phyloP scores from a whole-genome alignment of 1,140 invertebrate species.

The Diorhabda carinulata region DNA sequence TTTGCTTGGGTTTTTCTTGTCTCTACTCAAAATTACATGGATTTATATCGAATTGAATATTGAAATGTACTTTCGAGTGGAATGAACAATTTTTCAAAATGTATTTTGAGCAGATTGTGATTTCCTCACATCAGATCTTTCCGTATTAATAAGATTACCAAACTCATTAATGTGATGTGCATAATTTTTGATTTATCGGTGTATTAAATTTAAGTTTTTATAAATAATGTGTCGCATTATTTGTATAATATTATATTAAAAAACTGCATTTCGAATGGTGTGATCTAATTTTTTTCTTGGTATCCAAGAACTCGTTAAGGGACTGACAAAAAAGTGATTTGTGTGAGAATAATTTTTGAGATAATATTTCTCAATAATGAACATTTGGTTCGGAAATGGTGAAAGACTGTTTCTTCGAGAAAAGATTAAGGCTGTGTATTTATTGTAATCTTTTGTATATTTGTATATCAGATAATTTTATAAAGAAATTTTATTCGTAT shows the following conservation, averaged over 20 bases:
- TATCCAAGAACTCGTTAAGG: neutral
- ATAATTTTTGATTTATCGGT: neutral
- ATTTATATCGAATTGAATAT: neutral
- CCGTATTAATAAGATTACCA: neutral
- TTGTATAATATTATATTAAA: neutral
- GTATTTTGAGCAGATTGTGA: neutral
- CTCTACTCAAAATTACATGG: neutral
- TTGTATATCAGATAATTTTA: neutral
- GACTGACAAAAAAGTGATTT: neutral
- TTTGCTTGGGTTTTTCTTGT: too few relatives aligned
- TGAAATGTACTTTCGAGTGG: neutral
- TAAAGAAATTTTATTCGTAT: neutral
- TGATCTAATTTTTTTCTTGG: slow-evolving; percentile 1
- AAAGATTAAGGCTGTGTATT: neutral
- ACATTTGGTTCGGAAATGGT: neutral
- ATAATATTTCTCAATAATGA: neutral
- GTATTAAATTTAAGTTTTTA: neutral
- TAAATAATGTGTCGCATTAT: neutral
- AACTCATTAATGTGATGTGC: neutral
- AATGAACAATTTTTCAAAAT: neutral
- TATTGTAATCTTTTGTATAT: neutral
- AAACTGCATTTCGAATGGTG: neutral
- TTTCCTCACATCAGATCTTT: neutral
- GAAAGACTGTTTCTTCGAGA: neutral
- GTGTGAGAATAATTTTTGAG: neutral